Conservation (phyloP, 2,113 vertebrate species). For the Lagenorhynchus albirostris region DNA sequence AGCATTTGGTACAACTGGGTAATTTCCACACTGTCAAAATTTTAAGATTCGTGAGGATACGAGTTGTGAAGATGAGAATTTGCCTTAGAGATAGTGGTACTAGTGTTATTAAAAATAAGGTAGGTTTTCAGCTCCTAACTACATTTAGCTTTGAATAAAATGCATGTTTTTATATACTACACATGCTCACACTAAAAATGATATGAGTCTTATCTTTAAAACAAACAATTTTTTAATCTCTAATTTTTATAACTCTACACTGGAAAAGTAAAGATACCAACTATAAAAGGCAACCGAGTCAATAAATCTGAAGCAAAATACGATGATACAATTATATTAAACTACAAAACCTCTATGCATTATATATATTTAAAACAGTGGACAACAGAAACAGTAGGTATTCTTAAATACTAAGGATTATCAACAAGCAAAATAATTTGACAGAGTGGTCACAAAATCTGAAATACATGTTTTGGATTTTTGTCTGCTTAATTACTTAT, state of each 20-base stretch:
- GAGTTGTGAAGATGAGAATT: not conserved
- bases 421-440: not conserved
- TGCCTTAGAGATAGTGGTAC: not conserved
- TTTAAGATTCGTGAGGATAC: not conserved
- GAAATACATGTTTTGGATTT: not conserved
- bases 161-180: not conserved
- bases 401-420: not conserved
- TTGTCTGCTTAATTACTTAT: not conserved
- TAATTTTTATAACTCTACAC: not conserved
- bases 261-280: not conserved
- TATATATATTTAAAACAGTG: not conserved
- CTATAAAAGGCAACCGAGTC: slow-evolving; percentile 23
- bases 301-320: slow-evolving; percentile 12
- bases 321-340: not conserved
- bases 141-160: slow-evolving; percentile 22
- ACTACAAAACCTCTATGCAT: not conserved
- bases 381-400: not conserved
- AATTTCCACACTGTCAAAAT: not conserved
- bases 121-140: not conserved
- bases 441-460: not conserved
- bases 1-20: not conserved
- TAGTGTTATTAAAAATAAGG: not conserved
- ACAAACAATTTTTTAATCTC: not conserved
- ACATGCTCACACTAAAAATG: not conserved
- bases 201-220: slow-evolving; percentile 6